phyloP scores from a whole-genome alignment of 2,888 invertebrate species.

The Trissoscelio sp. region DNA sequence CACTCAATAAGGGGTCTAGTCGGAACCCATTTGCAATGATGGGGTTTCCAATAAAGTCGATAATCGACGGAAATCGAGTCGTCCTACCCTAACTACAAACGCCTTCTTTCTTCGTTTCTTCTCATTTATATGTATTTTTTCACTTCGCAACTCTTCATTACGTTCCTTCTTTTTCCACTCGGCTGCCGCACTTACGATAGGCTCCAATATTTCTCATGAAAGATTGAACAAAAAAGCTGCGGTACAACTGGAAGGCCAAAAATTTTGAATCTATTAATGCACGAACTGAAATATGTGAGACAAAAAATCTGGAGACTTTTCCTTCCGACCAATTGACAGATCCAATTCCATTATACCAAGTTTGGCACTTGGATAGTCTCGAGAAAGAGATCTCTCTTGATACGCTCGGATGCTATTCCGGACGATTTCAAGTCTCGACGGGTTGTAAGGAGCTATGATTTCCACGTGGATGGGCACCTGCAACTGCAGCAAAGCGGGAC shows the following conservation, averaged over 20 bases:
- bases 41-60: slow-evolving; percentile 75
- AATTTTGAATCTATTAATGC: slow-evolving; percentile 36
- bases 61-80: slow-evolving; percentile 77
- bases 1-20: slow-evolving; percentile 56
- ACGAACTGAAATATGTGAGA: slow-evolving; percentile 8
- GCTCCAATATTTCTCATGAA: slow-evolving; percentile 77
- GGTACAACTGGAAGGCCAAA: slow-evolving; percentile 23
- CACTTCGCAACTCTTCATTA: slow-evolving; percentile 59
- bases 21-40: slow-evolving; percentile 71
- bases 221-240: slow-evolving; percentile 75
- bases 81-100: slow-evolving; percentile 75
- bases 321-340: slow-evolving; percentile 68
- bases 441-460: slow-evolving; percentile 79
- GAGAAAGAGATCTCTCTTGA: slow-evolving; percentile 62
- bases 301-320: slow-evolving; percentile 37
- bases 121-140: slow-evolving; percentile 71
- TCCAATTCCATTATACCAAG: slow-evolving; percentile 69
- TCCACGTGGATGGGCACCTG: slow-evolving; percentile 80
- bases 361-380: slow-evolving; percentile 63
- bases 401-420: slow-evolving; percentile 75
- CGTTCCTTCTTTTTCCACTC: slow-evolving; percentile 67
- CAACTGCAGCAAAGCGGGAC: slow-evolving; percentile 77
- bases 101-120: slow-evolving; percentile 68
- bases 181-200: slow-evolving; percentile 70
- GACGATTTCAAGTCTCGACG: slow-evolving; percentile 80